Conservation (phyloP, 2,888 invertebrate species). For the Amorpha juglandis region DNA sequence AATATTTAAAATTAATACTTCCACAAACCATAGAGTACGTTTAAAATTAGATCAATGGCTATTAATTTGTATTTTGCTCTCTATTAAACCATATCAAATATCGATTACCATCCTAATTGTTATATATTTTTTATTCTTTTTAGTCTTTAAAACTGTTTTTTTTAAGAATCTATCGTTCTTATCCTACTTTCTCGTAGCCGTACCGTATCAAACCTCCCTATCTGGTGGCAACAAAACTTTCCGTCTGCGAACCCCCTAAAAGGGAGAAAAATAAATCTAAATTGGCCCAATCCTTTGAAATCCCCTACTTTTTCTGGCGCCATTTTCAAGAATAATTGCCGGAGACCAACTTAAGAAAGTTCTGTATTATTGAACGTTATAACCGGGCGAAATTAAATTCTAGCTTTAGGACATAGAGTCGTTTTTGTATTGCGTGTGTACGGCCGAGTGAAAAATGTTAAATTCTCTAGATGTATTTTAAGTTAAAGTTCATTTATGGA, state of each 20-base stretch:
- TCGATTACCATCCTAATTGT: no score
- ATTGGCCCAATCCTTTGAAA: slow-evolving; percentile 80
- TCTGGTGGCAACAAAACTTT: slow-evolving; percentile 71
- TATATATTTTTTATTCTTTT: no score
- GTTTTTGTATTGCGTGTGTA: slow-evolving; percentile 30
- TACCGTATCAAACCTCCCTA: slow-evolving; percentile 45
- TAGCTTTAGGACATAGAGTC: neutral
- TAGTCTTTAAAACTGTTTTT: no score
- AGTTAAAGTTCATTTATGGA: slow-evolving; percentile 51
- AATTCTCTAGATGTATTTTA: slow-evolving; percentile 57
- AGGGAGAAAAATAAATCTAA: slow-evolving; percentile 83
- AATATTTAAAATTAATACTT: no score
- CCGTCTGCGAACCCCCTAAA: slow-evolving; percentile 53
- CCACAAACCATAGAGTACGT: no score
- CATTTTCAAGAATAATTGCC: slow-evolving; percentile 80
- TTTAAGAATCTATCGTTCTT: neutral
- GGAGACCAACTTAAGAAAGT: slow-evolving; percentile 69
- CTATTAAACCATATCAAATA: no score
- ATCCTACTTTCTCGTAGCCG: slow-evolving; percentile 43
- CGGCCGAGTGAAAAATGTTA: slow-evolving; percentile 56
- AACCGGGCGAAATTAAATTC: slow-evolving; percentile 38
- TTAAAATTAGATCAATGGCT: no score
- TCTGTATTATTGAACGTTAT: slow-evolving; percentile 34
- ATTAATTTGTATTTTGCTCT: no score
- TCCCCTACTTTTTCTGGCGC: slow-evolving; percentile 80